Conservation (phyloP, 2,888 invertebrate species). For the Limenitis camilla region DNA sequence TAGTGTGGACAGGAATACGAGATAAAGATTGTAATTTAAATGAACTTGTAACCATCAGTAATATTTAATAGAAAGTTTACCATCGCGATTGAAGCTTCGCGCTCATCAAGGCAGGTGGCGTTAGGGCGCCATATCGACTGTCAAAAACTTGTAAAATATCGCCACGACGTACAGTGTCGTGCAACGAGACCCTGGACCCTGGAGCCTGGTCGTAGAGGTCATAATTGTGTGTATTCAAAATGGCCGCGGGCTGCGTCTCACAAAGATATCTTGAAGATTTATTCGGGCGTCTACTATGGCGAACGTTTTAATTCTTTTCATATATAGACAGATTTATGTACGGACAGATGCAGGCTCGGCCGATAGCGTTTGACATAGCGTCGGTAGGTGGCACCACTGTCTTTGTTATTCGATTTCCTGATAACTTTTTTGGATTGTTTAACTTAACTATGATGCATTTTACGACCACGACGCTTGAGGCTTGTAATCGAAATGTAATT, state of each 20-base stretch:
- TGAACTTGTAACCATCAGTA: not conserved
- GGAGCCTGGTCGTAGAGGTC: not conserved
- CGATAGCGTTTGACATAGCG: constrained; percentile 56
- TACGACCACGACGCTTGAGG: too few species aligned
- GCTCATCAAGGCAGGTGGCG: constrained; percentile 56
- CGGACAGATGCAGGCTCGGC: constrained; percentile 57
- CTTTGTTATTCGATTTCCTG: constrained; percentile 11
- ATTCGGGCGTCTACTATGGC: constrained; percentile 69
- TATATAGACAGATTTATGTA: constrained; percentile 69
- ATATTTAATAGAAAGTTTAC: constrained; percentile 20
- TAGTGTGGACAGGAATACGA: too few species aligned
- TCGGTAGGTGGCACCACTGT: constrained; percentile 25
- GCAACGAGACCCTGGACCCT: not conserved
- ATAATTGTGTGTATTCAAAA: constrained; percentile 31
- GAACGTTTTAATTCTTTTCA: constrained; percentile 74
- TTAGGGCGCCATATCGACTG: constrained; percentile 77
- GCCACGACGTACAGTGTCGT: constrained; percentile 31
- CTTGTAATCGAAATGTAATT: too few species aligned
- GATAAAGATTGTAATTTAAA: too few species aligned
- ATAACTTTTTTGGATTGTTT: not conserved
- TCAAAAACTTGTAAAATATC: constrained; percentile 82
- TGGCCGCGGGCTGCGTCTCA: constrained; percentile 62
- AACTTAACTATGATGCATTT: too few species aligned
- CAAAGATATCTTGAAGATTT: constrained; percentile 72
- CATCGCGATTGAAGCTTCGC: constrained; percentile 23